A percentile compares a stretch with the other conserved stretches of the same genome.
These are phyloP conservation scores for Bubalus kerabau DNA, from an alignment of 2,113 vertebrate species.

Conservation along the genomic window DNA sequence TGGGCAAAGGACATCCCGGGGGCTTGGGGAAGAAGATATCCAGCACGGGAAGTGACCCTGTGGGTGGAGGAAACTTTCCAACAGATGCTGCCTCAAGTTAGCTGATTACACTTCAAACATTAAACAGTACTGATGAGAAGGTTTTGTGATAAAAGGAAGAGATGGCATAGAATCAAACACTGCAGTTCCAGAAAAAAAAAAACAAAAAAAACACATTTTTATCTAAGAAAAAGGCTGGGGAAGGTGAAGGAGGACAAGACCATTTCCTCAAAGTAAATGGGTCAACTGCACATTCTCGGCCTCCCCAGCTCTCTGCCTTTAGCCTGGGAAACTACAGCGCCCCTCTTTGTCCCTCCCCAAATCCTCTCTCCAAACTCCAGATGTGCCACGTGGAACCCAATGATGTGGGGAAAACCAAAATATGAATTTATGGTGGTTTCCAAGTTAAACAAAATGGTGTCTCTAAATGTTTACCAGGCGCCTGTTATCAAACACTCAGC, in stretches of 20 bases:
- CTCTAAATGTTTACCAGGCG: neutral
- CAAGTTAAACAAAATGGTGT: neutral
- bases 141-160: neutral
- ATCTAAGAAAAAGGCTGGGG: neutral
- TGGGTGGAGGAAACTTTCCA: neutral
- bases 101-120: neutral
- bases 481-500: neutral
- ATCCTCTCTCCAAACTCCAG: neutral
- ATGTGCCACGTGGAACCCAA: neutral
- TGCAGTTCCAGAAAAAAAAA: neutral
- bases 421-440: neutral
- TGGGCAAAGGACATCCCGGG: neutral
- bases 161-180: neutral
- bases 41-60: neutral
- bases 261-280: neutral
- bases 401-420: neutral
- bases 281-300: neutral
- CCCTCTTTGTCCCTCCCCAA: neutral
- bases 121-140: neutral
- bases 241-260: neutral
- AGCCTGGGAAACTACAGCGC: neutral
- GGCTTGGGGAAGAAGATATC: neutral
- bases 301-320: neutral
- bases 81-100: neutral
- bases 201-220: neutral